A percentile compares a stretch with the other conserved stretches of the same genome.
phyloP scores from a whole-genome alignment of 2,797 vertebrate species.

The Lacerta bilineata region DNA sequence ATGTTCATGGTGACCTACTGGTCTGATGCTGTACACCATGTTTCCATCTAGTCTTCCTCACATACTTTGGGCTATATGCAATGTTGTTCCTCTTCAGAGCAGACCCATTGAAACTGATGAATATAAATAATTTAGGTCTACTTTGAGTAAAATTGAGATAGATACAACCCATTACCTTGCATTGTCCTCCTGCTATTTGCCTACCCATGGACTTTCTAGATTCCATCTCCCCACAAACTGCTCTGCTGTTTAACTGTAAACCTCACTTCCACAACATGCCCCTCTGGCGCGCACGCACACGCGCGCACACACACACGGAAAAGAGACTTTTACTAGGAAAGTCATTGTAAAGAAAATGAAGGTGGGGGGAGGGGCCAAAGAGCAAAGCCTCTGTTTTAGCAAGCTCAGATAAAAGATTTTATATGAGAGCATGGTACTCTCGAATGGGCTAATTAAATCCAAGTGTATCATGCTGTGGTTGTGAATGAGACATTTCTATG shows the following conservation, averaged over 20 bases:
- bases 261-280: constrained; percentile 45
- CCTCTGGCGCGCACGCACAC: neutral
- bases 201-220: neutral
- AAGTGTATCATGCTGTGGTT: neutral
- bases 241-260: constrained; percentile 36
- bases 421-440: constrained; percentile 22
- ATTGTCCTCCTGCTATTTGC: constrained; percentile 16
- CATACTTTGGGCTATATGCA: neutral
- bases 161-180: constrained; percentile 4
- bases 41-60: neutral
- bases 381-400: constrained; percentile 36
- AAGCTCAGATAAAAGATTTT: constrained; percentile 5
- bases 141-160: too few relatives aligned
- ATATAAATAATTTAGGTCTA: too few relatives aligned
- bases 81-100: too few relatives aligned
- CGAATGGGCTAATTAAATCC: constrained; percentile 36
- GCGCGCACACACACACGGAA: neutral
- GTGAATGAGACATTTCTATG: constrained; percentile 37
- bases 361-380: constrained; percentile 24
- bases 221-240: constrained; percentile 5
- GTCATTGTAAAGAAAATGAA: constrained; percentile 38
- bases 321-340: constrained; percentile 16
- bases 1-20: neutral
- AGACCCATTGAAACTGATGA: too few relatives aligned
- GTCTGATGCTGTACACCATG: constrained; percentile 8